These are phyloP conservation scores for Laticauda laticaudata DNA, from an alignment of 2,113 vertebrate species.

Conservation along the genomic window DNA sequence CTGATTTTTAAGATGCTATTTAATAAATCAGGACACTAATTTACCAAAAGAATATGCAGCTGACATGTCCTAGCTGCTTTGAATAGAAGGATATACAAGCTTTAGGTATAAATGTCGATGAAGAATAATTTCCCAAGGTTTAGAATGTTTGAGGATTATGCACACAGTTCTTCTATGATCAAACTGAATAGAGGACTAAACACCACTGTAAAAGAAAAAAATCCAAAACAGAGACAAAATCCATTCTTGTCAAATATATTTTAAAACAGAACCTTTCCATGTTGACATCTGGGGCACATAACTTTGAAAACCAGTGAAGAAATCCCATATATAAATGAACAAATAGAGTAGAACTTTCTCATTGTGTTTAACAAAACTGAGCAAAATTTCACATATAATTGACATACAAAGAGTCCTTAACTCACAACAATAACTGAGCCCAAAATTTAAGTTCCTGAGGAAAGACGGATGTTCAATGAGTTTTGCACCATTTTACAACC, in stretches of 20 bases:
- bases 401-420: not conserved
- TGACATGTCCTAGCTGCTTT: not conserved
- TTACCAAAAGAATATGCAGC: not conserved
- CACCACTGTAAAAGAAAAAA: not conserved
- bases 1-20: slow-evolving; percentile 3
- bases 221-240: not conserved
- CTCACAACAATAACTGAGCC: no score
- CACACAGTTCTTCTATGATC: not conserved
- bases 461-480: no score
- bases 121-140: not conserved
- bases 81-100: not conserved
- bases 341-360: not conserved
- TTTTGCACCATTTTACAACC: no score
- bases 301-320: not conserved
- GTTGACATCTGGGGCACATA: not conserved
- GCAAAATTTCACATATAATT: not conserved
- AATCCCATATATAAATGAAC: not conserved
- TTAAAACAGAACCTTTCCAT: not conserved
- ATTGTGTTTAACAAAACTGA: not conserved
- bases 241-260: not conserved
- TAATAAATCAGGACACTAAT: slow-evolving; percentile 1
- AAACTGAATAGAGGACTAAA: not conserved
- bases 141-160: not conserved
- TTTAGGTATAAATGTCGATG: not conserved
- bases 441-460: no score